Evolutionary conservation across 2,888 invertebrate genomes (phyloP).

Genomic region (Perithous albicinctus): DNA sequence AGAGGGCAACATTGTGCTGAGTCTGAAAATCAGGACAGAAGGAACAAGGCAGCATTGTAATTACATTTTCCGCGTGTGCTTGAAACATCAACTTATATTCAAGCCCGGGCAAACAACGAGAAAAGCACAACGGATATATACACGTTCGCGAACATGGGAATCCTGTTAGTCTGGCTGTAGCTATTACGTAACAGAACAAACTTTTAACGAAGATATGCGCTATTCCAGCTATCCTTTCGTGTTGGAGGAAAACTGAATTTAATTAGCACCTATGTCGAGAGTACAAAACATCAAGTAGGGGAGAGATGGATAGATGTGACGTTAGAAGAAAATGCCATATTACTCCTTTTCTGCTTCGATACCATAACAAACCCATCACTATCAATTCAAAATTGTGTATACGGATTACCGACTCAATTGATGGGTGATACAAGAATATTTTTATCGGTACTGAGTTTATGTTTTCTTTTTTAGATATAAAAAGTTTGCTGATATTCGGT

Average conservation of each 20-base stretch:
- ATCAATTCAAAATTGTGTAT: too few species aligned
- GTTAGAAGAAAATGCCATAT: too few species aligned
- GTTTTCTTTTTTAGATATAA: too few species aligned
- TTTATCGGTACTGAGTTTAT: too few species aligned
- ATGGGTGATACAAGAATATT: too few species aligned
- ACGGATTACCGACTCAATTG: too few species aligned
- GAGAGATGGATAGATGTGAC: too few species aligned
- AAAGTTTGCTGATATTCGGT: too few species aligned
- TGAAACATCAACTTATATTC: conserved; percentile 15
- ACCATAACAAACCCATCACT: too few species aligned
- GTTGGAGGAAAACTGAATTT: conserved; percentile 46
- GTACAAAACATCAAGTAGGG: background rate
- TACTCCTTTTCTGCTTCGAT: too few species aligned
- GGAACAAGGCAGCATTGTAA: conserved; percentile 13
- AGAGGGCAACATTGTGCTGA: background rate
- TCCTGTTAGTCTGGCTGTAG: conserved; percentile 44
- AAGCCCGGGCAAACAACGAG: background rate
- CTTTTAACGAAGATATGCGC: conserved; percentile 64
- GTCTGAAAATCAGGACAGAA: background rate
- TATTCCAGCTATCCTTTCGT: conserved; percentile 22
- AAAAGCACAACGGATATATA: conserved; percentile 19
- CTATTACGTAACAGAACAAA: conserved; percentile 55
- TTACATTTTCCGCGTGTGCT: conserved; percentile 25
- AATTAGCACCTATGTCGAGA: conserved; percentile 38
- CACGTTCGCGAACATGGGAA: conserved; percentile 55